Base-by-base conservation (phyloP, 2,113 vertebrate species). In the Forbesichthys papilliferus region DNA sequence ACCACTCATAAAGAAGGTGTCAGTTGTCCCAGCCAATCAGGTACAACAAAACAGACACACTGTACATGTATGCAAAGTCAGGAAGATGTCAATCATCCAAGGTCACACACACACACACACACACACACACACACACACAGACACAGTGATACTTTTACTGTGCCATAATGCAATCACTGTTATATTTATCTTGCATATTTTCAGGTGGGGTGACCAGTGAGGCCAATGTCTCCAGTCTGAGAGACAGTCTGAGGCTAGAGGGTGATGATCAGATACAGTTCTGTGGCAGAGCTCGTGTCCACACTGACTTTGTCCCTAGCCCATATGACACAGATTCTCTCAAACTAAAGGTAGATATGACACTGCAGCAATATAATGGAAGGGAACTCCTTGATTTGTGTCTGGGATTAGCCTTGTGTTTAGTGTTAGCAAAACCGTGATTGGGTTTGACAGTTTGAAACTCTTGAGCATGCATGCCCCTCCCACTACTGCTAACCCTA, bases 251-350 rank as follows among this genome's bases (percentile, higher is more conserved):
- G 46, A 91, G 92, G 33, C 78, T 96, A 9, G 96, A 96, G 9
- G 96, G 96, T 0, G 95, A 96, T 3, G 74, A 84, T 64, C 89
- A 88, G 0, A 96, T 96, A 4, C 93, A 93, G 13, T 98, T 98
- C 91, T 98, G 96, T 0, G 95, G 98, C 68, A 88, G 94, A 60
- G 96, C 96, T 83, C 93, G 92, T 53, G 98, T 98, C 11, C 98
- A 99, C 76, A 98, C 97, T 0, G 95, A 98, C 84, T 99, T 98
- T 72, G 95, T 95, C 0, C 98, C 98, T 1, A 99, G 98, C 60
- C 98, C 98, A 0, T 99, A 99, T 0, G 98, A 99, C 78, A 96
- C 92, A 0, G 98, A 99, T 71, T 99, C 96, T 7, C 94, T 99
- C 69, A 99, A 98, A 89, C 96, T 99, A 66, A 98, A 96, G 95